Evolutionary conservation across 1,140 invertebrate genomes (phyloP), one percentile per base, ranked within the genome.

Genomic region (Polypedilum vanderplanki): DNA sequence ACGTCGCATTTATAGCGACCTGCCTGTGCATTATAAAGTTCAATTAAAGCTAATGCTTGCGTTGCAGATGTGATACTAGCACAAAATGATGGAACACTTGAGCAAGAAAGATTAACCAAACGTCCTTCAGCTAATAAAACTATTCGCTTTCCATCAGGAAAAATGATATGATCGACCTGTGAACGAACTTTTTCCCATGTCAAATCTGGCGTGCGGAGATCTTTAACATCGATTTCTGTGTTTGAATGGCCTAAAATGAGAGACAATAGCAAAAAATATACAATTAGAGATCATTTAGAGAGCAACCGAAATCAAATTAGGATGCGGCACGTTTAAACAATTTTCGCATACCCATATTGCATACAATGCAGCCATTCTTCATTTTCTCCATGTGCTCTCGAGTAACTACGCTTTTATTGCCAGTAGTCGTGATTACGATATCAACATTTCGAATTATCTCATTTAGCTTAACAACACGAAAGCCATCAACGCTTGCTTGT

Each of bases 401-500:
- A 7, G 92, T 95, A 33, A 98, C 94, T 17, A 98, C 95, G 81
- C 97, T 96, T 85, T 98, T 98, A 83, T 98, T 98, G 41, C 96
- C 96, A 7, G 96, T 97, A 67, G 96, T 96, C 12, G 96, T 98
- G 77, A 98, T 93, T 40, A 98, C 90, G 77, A 98, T 93, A 82
- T 98, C 96, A 73, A 97, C 93, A 82, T 91, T 91, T 75, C 93
- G 87, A 73, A 98, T 92, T n/a, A 87, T 93, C 86, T 95, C 97
- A 80, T 94, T 95, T 75, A 98, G 83, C 85, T 97, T 96, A 57
- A 98, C 93, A 57, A 98, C 95, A 78, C 94, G 88, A 82, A 95
- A 98, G 2, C 97, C 97, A 83, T 98, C 97, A 96, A 98, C 98
- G 80, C 97, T 96, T 3, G 96, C 97, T 85, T 98, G 97, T 64